phyloP scores from a whole-genome alignment of 2,797 vertebrate genomes.

The Artibeus jamaicensis region DNA sequence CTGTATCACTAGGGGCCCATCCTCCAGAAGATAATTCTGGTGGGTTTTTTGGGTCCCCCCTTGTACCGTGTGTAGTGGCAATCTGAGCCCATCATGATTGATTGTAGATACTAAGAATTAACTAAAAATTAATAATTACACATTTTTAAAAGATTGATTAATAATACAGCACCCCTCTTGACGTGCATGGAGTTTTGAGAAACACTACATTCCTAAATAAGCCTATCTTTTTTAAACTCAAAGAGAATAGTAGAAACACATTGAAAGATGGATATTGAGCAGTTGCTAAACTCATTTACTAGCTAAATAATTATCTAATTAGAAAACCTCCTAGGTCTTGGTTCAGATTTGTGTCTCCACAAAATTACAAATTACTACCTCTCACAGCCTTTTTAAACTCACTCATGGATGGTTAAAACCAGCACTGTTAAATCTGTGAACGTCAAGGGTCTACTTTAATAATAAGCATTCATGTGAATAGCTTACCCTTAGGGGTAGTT shows the following conservation, averaged over 20 bases:
- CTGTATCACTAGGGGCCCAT: neutral
- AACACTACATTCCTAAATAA: neutral
- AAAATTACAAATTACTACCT: constrained; percentile 45
- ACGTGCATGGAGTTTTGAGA: constrained; percentile 2
- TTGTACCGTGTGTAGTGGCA: neutral
- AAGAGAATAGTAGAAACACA: constrained; percentile 14
- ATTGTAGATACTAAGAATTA: neutral
- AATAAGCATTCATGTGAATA: neutral
- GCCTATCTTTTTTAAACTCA: constrained; percentile 18
- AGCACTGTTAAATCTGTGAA: neutral
- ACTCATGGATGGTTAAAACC: neutral
- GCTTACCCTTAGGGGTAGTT: constrained; percentile 2
- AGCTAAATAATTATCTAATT: neutral
- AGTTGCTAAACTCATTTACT: neutral
- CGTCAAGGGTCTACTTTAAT: neutral
- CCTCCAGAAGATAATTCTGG: neutral
- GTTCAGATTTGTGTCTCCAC: constrained; percentile 41
- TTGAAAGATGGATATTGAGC: neutral
- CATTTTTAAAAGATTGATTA: constrained; percentile 14
- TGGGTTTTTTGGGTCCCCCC: neutral
- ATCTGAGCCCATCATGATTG: neutral
- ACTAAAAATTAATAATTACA: neutral
- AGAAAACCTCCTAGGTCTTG: constrained; percentile 10
- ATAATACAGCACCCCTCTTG: neutral
- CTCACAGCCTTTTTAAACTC: constrained; percentile 32